Percentiles rank a stretch among this genome's conserved stretches.
Evolutionary conservation across 2,888 invertebrate genomes (phyloP).

Genomic region (Eupithecia inturbata): DNA sequence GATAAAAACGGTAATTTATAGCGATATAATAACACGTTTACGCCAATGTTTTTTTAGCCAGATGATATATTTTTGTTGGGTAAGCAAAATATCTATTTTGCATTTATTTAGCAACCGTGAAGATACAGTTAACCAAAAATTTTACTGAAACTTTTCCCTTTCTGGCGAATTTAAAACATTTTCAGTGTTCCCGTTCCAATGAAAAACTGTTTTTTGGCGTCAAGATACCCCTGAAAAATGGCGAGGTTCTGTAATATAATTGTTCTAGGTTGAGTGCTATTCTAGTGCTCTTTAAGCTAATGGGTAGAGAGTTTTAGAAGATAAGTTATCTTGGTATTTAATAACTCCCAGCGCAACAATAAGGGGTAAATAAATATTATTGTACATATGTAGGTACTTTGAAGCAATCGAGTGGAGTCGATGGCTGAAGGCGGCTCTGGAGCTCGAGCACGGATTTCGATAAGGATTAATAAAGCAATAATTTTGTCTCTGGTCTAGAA

Average conservation of each 20-base stretch:
- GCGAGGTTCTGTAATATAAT: slow-evolving; percentile 14
- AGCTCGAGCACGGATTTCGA: neutral
- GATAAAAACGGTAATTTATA: too few species aligned
- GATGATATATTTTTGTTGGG: neutral
- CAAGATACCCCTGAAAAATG: slow-evolving; percentile 26
- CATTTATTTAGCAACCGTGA: neutral
- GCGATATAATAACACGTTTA: too few species aligned
- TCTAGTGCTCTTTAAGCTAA: neutral
- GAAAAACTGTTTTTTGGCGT: slow-evolving; percentile 21
- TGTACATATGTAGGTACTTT: neutral
- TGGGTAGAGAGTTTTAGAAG: neutral
- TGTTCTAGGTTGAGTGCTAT: slow-evolving; percentile 8
- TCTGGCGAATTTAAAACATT: slow-evolving; percentile 30
- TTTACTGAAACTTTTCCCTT: slow-evolving; percentile 22
- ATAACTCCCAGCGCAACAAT: neutral
- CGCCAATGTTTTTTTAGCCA: too few species aligned
- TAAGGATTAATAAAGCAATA: neutral
- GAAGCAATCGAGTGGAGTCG: neutral
- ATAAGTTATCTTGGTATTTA: neutral
- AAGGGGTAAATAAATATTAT: neutral
- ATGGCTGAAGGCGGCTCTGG: neutral
- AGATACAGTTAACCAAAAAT: slow-evolving; percentile 10
- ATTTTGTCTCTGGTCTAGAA: neutral
- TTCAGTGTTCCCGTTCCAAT: slow-evolving; percentile 28
- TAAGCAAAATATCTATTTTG: neutral